phyloP scores from a whole-genome alignment of 2,888 invertebrate species.

The Ectemnius lituratus region DNA sequence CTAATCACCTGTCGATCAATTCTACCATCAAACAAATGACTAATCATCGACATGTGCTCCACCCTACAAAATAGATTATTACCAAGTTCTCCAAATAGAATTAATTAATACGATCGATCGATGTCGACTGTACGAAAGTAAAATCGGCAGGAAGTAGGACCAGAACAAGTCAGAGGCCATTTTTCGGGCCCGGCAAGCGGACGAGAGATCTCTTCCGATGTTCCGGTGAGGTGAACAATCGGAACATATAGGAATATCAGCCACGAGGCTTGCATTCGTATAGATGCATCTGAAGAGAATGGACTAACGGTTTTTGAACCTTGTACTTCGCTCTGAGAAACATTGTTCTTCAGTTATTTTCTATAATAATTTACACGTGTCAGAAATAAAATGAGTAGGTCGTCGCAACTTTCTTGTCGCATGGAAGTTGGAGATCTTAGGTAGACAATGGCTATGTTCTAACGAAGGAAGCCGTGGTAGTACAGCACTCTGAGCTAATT shows the following conservation, averaged over 20 bases:
- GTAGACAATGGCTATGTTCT: too few species aligned
- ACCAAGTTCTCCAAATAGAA: neutral
- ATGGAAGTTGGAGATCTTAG: too few species aligned
- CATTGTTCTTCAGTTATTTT: too few species aligned
- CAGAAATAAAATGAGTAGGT: too few species aligned
- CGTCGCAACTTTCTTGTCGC: too few species aligned
- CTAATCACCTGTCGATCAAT: neutral
- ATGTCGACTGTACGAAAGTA: slow-evolving; percentile 40
- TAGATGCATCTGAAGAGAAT: slow-evolving; percentile 28
- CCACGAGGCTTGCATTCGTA: slow-evolving; percentile 33
- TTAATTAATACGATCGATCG: neutral
- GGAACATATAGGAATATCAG: slow-evolving; percentile 67
- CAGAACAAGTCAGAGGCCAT: slow-evolving; percentile 25
- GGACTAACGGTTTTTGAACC: slow-evolving; percentile 40
- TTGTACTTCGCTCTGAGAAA: too few species aligned
- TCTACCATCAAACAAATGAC: neutral
- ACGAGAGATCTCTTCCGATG: slow-evolving; percentile 74
- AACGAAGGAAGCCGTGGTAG: slow-evolving; percentile 37
- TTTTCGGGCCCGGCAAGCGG: slow-evolving; percentile 65
- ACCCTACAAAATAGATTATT: neutral
- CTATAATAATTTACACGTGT: too few species aligned
- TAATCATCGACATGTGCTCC: neutral
- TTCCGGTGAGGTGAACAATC: slow-evolving; percentile 75
- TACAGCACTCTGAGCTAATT: slow-evolving; percentile 31
- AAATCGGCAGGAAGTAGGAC: slow-evolving; percentile 14